Evolutionary conservation across 2,888 invertebrate species (phyloP), one percentile per base, ranked within the genome.

Genomic region (Charanyca ferruginea): DNA sequence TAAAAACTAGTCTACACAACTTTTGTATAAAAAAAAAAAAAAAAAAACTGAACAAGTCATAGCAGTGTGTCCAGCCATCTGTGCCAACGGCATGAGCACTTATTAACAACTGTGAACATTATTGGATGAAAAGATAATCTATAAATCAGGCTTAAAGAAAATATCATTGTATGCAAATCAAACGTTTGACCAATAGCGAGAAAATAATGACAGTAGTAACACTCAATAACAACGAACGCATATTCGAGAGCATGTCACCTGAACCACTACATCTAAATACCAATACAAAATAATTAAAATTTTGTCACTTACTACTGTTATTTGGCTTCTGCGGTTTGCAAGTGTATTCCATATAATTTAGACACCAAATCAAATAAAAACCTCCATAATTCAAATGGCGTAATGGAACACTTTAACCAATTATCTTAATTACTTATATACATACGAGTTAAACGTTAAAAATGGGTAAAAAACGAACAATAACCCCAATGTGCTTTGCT

Each of bases 101-200:
- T 80, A 79, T 63, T 73, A 69, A 76, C 62, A 65, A 72, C 70
- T 77, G 80, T 81, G 77, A 77, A 78, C 84, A 83, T 77, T 80
- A 79, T 79, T 82, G 70, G 66, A 80, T 71, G 75, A 80, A 84
- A 83, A 80, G 81, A 83, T 83, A 83, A 85, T 83, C 82, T 87
- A 87, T 79, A 79, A 83, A 85, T 79, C 89, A 90, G 87, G 88
- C 90, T 85, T 80, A 86, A 87, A 85, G 84, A 87, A 77, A 88
- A 85, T 84, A 87, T 85, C 83, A 94, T 93, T 94, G 91, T 93
- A 94, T 94, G 94, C 94, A 93, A 95, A 95, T 94, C 60, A 92
- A 88, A 91, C 84, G 87, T 66, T 87, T 86, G 87, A 89, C 87
- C 88, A 90, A 88, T 91, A 91, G 91, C 90, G 80, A 88, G 80